phyloP scores from a whole-genome alignment of 2,888 invertebrate genomes.

The Archips xylosteana region DNA sequence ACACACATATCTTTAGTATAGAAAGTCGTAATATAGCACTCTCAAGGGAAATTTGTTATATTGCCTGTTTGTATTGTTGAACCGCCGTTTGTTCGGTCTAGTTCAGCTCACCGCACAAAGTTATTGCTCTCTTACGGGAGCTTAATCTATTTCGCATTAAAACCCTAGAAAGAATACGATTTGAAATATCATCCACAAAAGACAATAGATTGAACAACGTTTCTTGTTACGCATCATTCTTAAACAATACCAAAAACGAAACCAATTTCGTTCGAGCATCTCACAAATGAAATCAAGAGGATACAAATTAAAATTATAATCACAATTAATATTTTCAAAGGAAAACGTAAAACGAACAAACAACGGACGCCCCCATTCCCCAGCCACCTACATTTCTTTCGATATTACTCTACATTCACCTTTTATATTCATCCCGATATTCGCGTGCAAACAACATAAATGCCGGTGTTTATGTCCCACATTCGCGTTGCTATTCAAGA shows the following conservation, averaged over 20 bases:
- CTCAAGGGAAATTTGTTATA: constrained; percentile 77
- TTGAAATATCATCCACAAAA: neutral
- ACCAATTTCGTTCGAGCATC: neutral
- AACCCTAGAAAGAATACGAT: neutral
- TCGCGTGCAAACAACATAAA: constrained; percentile 71
- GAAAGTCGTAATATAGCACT: constrained; percentile 72
- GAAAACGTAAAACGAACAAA: constrained; percentile 25
- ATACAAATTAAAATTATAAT: constrained; percentile 5
- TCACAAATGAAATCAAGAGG: neutral
- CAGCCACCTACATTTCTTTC: constrained; percentile 35
- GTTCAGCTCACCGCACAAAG: constrained; percentile 61
- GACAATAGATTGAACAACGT: neutral
- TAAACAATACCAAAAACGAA: neutral
- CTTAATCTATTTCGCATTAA: constrained; percentile 19
- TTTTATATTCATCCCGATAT: constrained; percentile 62
- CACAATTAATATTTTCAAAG: constrained; percentile 9
- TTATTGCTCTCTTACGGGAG: constrained; percentile 55
- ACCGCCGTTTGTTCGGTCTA: constrained; percentile 64
- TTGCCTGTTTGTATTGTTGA: constrained; percentile 76
- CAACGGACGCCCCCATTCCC: constrained; percentile 15
- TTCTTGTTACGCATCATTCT: too few relatives aligned
- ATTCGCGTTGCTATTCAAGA: constrained; percentile 69
- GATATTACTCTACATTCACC: constrained; percentile 40
- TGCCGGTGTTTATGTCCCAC: constrained; percentile 68
- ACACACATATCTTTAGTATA: constrained; percentile 60